Percentiles rank a stretch among this genome's conserved stretches.
phyloP scores from a whole-genome alignment of 2,113 vertebrate genomes.

The Paradoxurus hermaphroditus region DNA sequence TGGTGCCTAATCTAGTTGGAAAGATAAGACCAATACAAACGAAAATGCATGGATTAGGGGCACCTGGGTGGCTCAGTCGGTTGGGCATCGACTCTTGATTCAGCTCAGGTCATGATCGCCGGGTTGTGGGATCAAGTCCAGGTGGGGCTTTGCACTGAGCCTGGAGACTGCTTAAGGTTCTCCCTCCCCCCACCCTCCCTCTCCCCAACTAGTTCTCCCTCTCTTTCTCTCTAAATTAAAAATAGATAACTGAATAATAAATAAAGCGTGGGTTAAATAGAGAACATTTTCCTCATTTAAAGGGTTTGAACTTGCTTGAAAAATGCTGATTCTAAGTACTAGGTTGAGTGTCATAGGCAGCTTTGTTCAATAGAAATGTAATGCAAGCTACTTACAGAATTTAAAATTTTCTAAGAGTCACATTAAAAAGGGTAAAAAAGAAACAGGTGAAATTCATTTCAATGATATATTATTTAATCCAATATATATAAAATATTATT shows the following conservation, averaged over 20 bases:
- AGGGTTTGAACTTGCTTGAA: neutral
- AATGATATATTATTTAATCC: neutral
- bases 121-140: too few species aligned
- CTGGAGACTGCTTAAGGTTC: too few species aligned
- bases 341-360: neutral
- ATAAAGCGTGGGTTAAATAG: neutral
- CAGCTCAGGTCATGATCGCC: too few species aligned
- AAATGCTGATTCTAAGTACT: neutral
- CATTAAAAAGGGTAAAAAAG: neutral
- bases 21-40: neutral
- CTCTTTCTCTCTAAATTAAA: too few species aligned
- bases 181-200: too few species aligned
- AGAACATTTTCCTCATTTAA: neutral
- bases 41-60: neutral
- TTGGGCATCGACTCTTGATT: too few species aligned
- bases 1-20: neutral
- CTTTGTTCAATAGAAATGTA: neutral
- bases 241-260: too few species aligned
- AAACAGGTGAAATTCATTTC: neutral
- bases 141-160: too few species aligned
- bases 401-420: neutral
- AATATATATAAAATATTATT: neutral
- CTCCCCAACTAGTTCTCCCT: too few species aligned
- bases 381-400: neutral
- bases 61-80: too few species aligned